These are phyloP conservation scores for Achatina immaculata DNA, from an alignment of 1,140 invertebrate genomes.

Conservation along the genomic window DNA sequence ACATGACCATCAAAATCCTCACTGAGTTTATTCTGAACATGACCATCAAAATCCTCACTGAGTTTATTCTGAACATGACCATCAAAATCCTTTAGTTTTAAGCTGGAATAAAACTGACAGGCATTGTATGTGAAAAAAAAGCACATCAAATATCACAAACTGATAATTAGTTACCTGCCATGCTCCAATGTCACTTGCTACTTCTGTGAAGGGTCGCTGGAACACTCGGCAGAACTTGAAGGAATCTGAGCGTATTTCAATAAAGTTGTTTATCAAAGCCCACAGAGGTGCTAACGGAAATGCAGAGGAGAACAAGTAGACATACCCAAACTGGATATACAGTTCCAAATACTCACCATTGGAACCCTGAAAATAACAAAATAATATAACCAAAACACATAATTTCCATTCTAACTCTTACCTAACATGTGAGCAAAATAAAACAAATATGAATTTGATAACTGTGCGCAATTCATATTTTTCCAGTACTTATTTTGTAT, in stretches of 20 bases:
- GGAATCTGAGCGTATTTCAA: constrained; percentile 93
- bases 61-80: no score
- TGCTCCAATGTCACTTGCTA: constrained; percentile 92
- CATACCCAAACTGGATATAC: constrained; percentile 86
- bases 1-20: no score
- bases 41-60: no score
- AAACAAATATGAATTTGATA: not conserved
- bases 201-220: constrained; percentile 90
- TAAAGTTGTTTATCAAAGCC: constrained; percentile 93
- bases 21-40: no score
- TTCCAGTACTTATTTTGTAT: no score
- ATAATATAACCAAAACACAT: not conserved
- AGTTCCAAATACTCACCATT: constrained; percentile 98
- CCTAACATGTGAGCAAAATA: not conserved
- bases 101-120: no score
- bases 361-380: constrained; percentile 79
- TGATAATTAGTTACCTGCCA: constrained; percentile 89
- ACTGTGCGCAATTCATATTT: no score
- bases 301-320: constrained; percentile 95
- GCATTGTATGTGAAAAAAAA: no score
- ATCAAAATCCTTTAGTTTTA: no score
- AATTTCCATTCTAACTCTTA: not conserved
- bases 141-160: no score
- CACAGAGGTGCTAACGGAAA: constrained; percentile 95
- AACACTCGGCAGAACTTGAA: constrained; percentile 96